Base-by-base conservation (phyloP, 2,113 vertebrate species). In the Macroglossus sobrinus region DNA sequence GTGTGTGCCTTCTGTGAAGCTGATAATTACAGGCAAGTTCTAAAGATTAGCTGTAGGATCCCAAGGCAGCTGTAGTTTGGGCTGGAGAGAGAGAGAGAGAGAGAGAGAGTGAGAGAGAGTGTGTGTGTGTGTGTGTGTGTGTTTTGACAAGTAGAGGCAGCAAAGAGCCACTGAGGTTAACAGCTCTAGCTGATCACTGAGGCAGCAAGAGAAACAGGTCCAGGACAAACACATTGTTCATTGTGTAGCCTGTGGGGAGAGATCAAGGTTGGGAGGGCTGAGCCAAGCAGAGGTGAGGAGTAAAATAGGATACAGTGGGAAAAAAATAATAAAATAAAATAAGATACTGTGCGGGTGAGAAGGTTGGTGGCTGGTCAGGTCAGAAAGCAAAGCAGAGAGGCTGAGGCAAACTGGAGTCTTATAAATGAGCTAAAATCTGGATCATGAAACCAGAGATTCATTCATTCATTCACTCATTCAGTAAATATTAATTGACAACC, bases 181-280 rank as follows among this genome's bases (percentile, higher is more conserved):
- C 74, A 76, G 38, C 68, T 93, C 53, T 57, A 50, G 74, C 16
- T 82, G 74, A 66, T 86, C 59, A 63, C 55, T 53, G 89, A 89
- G 59, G 85, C 68, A 93, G 89, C 68, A 57, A 71, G 59, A 96
- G 81, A 79, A 94, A 91, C 8, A 61, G 81, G 68, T 87, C 85
- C 38, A 87, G 90, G 81, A 94, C 74, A 76, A 96, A 81, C 43
- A 47, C 55, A 4, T 57, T 57, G 61, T 64, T 92, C 75, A 50
- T 45, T 66, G 61, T 59, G 61, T 40, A 64, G 57, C 47, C 28
- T 4, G 38, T 84, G 45, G 69, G 45, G 63, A 78, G 61, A 82
- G 38, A 33, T 21, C 69, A 59, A 81, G 45, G 14, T 38, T 71
- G 47, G 68, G 64, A 43, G 47, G 19, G 50, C 10, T 35, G 8